These are phyloP conservation scores for Aix galericulata DNA, from an alignment of 2,113 vertebrate species.

Conservation along the genomic window DNA sequence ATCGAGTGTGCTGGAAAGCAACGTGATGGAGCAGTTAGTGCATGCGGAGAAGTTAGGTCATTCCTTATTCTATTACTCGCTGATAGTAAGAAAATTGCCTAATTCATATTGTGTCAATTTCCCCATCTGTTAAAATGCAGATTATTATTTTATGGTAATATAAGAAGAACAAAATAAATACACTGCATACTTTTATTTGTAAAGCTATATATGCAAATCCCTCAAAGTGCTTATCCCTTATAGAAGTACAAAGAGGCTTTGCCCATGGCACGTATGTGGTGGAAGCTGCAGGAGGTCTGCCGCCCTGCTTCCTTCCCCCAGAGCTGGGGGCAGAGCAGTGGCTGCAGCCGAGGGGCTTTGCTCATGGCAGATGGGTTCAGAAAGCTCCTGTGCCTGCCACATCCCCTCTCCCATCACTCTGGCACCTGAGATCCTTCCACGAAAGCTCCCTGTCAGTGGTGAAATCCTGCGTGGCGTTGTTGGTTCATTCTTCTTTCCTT, in stretches of 20 bases:
- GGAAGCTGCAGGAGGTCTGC: background rate
- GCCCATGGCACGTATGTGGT: rapidly evolving
- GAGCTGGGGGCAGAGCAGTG: too few species aligned
- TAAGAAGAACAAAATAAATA: background rate
- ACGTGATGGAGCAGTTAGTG: background rate
- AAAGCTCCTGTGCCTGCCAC: rapidly evolving
- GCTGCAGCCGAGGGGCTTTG: rapidly evolving
- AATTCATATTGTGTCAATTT: rapidly evolving
- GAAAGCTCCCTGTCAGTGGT: background rate
- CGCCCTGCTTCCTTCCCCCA: too few species aligned
- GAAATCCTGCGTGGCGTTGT: rapidly evolving
- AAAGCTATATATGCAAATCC: background rate
- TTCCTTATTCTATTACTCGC: too few species aligned
- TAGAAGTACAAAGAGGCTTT: background rate
- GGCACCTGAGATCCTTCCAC: background rate
- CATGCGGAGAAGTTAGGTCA: rapidly evolving
- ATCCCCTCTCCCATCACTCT: rapidly evolving
- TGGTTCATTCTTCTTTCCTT: background rate
- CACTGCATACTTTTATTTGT: background rate
- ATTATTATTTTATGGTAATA: background rate
- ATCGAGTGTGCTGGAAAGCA: too few species aligned
- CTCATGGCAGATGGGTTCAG: rapidly evolving
- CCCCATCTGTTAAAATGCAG: background rate
- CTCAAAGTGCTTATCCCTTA: rapidly evolving
- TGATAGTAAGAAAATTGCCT: rapidly evolving